Evolutionary conservation across 2,888 invertebrate genomes (phyloP).

Genomic region (Dicycla oo): DNA sequence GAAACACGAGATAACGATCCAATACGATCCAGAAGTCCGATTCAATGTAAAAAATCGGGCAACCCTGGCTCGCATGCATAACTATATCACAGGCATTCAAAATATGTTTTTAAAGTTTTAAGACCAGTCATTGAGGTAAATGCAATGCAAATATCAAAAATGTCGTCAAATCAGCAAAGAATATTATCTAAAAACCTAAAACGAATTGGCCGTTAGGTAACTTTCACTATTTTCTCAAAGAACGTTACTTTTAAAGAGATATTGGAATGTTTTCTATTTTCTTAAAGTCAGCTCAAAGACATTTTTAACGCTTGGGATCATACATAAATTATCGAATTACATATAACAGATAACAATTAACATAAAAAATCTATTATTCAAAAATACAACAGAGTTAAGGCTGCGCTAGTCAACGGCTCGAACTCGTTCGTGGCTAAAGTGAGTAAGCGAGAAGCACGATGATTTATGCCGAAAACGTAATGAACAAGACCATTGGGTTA

Average conservation of each 20-base stretch:
- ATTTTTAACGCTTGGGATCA: conserved; percentile 14
- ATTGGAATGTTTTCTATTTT: conserved; percentile 31
- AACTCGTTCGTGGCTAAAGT: background rate
- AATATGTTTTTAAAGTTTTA: background rate
- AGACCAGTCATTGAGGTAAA: background rate
- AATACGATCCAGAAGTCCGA: too few species aligned
- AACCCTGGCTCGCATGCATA: too few species aligned
- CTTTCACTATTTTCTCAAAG: background rate
- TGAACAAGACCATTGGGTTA: background rate
- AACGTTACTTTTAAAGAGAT: background rate
- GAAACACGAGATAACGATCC: too few species aligned
- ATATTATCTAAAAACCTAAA: background rate
- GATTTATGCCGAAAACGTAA: background rate
- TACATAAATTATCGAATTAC: conserved; percentile 24
- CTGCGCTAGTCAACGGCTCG: conserved; percentile 6
- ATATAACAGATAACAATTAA: conserved; percentile 40
- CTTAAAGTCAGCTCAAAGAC: conserved; percentile 15
- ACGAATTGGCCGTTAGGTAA: background rate
- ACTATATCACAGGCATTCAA: background rate
- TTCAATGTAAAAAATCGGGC: too few species aligned
- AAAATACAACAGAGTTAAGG: conserved; percentile 30
- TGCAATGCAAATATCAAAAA: conserved; percentile 4
- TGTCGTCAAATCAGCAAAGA: too few species aligned
- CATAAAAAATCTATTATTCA: conserved; percentile 27
- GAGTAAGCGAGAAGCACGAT: background rate